phyloP scores from a whole-genome alignment of 2,797 vertebrate genomes.

The Schizopygopsis pylzovi region DNA sequence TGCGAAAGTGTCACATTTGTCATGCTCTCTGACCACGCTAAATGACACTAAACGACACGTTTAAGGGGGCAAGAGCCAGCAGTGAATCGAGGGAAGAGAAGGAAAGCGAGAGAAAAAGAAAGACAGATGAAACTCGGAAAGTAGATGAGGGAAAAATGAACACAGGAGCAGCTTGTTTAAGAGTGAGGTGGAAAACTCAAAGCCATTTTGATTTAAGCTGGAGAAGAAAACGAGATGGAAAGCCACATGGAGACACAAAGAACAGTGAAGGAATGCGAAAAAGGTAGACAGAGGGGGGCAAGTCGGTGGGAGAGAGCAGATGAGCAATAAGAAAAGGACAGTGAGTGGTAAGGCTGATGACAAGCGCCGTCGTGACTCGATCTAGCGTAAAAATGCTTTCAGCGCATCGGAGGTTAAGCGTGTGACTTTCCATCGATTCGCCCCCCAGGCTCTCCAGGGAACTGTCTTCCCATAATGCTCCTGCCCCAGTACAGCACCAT shows the following conservation, averaged over 20 bases:
- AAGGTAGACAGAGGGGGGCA: slow-evolving; percentile 48
- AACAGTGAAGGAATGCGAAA: slow-evolving; percentile 43
- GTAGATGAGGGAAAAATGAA: slow-evolving; percentile 34
- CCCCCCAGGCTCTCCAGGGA: slow-evolving; percentile 33
- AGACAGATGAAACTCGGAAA: slow-evolving; percentile 6
- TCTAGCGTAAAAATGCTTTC: slow-evolving; percentile 77
- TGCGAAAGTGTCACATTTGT: slow-evolving; percentile 84
- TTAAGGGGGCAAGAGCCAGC: slow-evolving; percentile 74
- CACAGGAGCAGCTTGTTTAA: slow-evolving; percentile 45
- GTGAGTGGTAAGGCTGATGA: slow-evolving; percentile 63
- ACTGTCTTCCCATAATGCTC: slow-evolving; percentile 52
- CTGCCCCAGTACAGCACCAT: slow-evolving; percentile 3
- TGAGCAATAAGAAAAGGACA: slow-evolving; percentile 52
- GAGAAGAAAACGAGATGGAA: slow-evolving; percentile 3
- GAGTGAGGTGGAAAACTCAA: slow-evolving; percentile 3
- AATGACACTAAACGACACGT: slow-evolving; percentile 79
- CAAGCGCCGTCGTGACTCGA: slow-evolving; percentile 73
- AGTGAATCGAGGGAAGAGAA: slow-evolving; percentile 54
- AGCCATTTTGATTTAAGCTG: slow-evolving; percentile 14
- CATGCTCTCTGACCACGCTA: slow-evolving; percentile 83
- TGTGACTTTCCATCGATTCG: slow-evolving; percentile 73
- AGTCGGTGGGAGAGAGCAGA: neutral
- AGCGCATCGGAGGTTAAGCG: slow-evolving; percentile 69
- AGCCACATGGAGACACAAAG: slow-evolving; percentile 8
- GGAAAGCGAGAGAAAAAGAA: slow-evolving; percentile 30